Base-by-base conservation (phyloP, 2,888 invertebrate genomes). In the Tromatobia lineatoria region DNA sequence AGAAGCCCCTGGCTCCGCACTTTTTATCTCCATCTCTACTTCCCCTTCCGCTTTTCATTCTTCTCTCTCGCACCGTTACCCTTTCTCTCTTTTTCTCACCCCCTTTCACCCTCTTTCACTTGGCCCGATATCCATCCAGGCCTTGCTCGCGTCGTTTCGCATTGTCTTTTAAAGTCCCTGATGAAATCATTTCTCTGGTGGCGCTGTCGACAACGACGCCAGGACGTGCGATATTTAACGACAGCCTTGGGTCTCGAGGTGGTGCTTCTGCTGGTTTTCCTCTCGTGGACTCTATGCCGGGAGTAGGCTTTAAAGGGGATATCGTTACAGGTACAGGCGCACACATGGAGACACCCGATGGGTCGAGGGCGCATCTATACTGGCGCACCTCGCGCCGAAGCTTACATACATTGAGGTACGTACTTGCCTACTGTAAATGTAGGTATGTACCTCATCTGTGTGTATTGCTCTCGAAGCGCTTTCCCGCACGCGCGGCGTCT, bases 101-200 rank as follows among this genome's bases (percentile, higher is more conserved):
- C 50, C 23, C 71, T 23, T 45, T 52, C 45, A 13, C 13, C 20
- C 34, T 57, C 29, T 23, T 66, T 66, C 75, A 38, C 42, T 70
- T 76, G 79, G 70, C 83, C 71, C 81, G 84, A 89, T 89, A 89
- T 87, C 85, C 83, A 86, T 87, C 85, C 86, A 84, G 88, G 77
- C 85, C 85, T 80, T 64, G 64, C 83, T 75, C 73, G 80, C 76
- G 76, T 87, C 82, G 86, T 87, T 88, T 78, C 85, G 87, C 88
- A 84, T 89, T 90, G 86, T 89, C 88, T 85, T 87, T 86, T 82
- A 87, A 89, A 90, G 88, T 89, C 88, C 87, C 88, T 86, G 86
- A 88, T 87, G 88, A 87, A 90, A 90, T 88, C 88, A 86, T 90
- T 88, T 85, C 87, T 87, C 86, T 71, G 47, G 71, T 67, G 83